Evolutionary conservation across 2,888 invertebrate genomes (phyloP).

Genomic region (Belgica antarctica): DNA sequence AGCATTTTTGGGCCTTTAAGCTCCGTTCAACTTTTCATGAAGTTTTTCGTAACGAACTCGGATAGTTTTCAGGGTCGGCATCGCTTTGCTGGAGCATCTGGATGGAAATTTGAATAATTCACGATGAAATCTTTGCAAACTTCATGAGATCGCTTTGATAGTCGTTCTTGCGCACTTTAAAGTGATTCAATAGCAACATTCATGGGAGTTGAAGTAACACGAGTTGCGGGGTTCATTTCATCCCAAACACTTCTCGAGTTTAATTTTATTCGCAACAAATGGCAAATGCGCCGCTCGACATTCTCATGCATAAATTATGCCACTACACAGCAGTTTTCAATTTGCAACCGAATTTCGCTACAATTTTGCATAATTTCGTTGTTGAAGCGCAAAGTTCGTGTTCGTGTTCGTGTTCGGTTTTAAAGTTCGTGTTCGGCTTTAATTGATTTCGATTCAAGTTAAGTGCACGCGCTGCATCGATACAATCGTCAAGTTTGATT

Average conservation of each 20-base stretch:
- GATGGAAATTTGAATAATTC: background rate
- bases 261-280: constrained; percentile 3
- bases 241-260: background rate
- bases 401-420: too few species aligned
- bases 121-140: background rate
- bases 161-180: background rate
- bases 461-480: too few species aligned
- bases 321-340: too few species aligned
- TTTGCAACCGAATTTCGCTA: background rate
- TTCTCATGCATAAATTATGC: background rate
- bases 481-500: background rate
- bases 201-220: background rate
- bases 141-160: background rate
- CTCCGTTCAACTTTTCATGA: background rate
- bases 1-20: background rate
- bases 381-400: too few species aligned
- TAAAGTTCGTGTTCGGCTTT: too few species aligned
- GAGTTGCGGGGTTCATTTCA: background rate
- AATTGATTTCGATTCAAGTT: constrained; percentile 7
- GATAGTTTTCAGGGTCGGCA: background rate
- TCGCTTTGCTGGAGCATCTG: background rate
- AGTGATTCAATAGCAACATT: background rate
- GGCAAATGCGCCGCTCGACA: background rate
- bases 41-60: background rate
- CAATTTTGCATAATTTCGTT: constrained; percentile 1